Evolutionary conservation across 2,888 invertebrate genomes (phyloP), one percentile per base, ranked within the genome.

Genomic region (Dione juno): DNA sequence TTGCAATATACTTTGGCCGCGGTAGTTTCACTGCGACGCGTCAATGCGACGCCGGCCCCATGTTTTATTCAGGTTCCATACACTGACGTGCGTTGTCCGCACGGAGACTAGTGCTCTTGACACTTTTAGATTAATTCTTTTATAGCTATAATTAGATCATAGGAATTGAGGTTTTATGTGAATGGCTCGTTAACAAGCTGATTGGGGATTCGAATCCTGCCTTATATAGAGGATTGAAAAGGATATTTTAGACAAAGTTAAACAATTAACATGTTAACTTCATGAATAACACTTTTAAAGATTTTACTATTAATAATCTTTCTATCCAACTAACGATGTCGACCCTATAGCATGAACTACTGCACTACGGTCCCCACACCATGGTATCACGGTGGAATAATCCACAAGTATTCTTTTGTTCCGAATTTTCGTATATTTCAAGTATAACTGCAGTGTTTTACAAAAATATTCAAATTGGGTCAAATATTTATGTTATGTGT

Each of bases 31-130:
- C 57, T 41, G 45, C 79, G 76, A 65, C 74, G 75, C 74, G 74
- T 72, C 73, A 70, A 61, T 71, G 69, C 75, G 72, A 76, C 70
- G 69, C 69, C 45, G 67, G 67, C 67, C 41, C 50, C 71, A 77
- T 78, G 73, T 76, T 75, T 78, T 78, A 77, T 78, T 78, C 75
- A 78, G 73, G 75, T 74, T 59, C 68, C 68, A 68, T 75, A 73
- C 73, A 74, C 43, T 74, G 75, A 75, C 75, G 70, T 67, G 69
- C 66, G 73, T 70, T 76, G 72, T 77, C 69, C 73, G 58, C 72
- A 70, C 66, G 67, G 52, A 54, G 73, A 70, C 67, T 63, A 67
- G 71, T 75, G 71, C 75, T 67, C 77, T 77, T 77, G 73, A 76
- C 75, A 74, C 72, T 74, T 76, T 74, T 72, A 67, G 72, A 74